Base-by-base conservation (phyloP, 2,888 invertebrate genomes). In the Lasius platythorax region DNA sequence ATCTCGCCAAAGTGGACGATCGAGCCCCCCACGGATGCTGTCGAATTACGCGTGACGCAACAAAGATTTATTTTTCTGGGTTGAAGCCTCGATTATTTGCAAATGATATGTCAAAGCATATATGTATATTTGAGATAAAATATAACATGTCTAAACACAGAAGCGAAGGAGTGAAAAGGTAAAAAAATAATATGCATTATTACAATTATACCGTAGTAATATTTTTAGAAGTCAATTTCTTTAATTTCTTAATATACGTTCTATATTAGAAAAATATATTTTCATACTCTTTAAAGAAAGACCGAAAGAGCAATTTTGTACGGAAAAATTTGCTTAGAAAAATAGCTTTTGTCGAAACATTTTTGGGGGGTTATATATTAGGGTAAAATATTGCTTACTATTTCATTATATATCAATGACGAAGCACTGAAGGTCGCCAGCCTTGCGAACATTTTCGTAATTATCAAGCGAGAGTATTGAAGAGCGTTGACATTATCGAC, bases 1-100 rank as follows among this genome's bases (percentile, higher is more conserved):
- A 90, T 95, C 56, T 95, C 95, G 79, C 95, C 95, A 12, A 94
- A 93, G 85, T 89, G 89, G 33, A 95, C 95, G 8, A 93, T 95
- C 28, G 93, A 94, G 43, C 95, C 95, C 46, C 90, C 92, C 8
- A 28, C 89, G 18, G 70, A 87, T 78, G 82, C 90, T 15, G 88
- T 82, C 0, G 90, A 92, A 81, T 91, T 92, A 3, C 89, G 89
- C n/a, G 78, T 91, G n/a, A 72, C 83, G 1, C 63, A 91, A 50
- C 94, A 94, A 72, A 92, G 83, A 64, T 93, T 93, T 82, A 93
- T 94, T 40, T 92, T 89, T 76, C 91, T 94, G 8, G 94, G 93
- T 33, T 93, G 67, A 89, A 33, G 58, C 2, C 3, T 37, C 50
- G 9, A 50, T 23, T n/a, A 63, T 67, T 5, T 12, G 18, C 2